These are phyloP conservation scores for Myocastor coypus DNA, from an alignment of 2,113 vertebrate genomes.

Conservation along the genomic window DNA sequence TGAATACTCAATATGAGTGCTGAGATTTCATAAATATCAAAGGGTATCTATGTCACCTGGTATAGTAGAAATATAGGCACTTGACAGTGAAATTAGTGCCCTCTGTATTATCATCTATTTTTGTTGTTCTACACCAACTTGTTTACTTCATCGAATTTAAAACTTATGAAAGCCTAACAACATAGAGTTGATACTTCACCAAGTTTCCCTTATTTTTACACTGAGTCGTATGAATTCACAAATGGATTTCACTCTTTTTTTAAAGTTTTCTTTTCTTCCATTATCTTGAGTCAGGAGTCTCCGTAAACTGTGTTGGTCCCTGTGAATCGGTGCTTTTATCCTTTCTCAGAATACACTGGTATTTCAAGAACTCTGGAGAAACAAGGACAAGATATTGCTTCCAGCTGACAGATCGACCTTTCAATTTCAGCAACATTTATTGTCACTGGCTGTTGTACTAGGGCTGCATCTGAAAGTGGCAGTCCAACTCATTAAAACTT, in stretches of 20 bases:
- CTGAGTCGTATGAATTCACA: background rate
- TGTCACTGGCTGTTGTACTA: background rate
- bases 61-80: background rate
- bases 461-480: background rate
- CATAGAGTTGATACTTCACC: background rate
- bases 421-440: background rate
- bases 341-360: background rate
- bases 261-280: conserved; percentile 9
- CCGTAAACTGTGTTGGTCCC: background rate
- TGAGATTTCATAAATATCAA: background rate
- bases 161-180: background rate
- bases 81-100: background rate
- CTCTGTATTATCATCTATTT: background rate
- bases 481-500: background rate
- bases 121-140: background rate
- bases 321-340: background rate
- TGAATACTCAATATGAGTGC: background rate
- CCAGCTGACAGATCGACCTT: background rate
- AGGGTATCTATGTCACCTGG: background rate
- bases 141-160: conserved; percentile 32
- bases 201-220: conserved; percentile 46
- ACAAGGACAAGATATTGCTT: background rate
- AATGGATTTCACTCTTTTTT: conserved; percentile 27
- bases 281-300: conserved; percentile 12
- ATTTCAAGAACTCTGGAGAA: background rate